Conservation (phyloP, 2,113 vertebrate genomes). For the Gobiocypris rarus region DNA sequence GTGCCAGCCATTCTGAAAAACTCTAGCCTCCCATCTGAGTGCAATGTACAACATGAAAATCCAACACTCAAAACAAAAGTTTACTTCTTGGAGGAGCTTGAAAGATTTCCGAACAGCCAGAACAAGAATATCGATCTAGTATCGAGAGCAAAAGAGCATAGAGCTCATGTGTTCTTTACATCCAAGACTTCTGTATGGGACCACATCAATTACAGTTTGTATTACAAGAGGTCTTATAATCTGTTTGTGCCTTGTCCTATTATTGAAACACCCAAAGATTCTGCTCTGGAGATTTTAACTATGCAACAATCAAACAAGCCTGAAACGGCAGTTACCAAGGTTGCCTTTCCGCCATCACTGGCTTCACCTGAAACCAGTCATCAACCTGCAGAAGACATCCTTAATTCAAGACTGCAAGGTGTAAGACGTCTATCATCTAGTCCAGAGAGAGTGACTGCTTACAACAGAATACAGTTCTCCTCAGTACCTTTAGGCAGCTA, state of each 20-base stretch:
- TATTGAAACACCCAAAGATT: not conserved
- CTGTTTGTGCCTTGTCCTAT: not conserved
- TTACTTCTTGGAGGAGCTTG: constrained; percentile 3
- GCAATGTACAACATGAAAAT: not conserved
- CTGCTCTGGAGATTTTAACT: not conserved
- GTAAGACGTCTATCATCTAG: not conserved
- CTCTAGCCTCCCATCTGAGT: not conserved
- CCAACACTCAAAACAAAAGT: not conserved
- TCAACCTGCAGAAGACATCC: constrained; percentile 12
- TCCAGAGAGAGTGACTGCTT: constrained; percentile 32
- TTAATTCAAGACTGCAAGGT: constrained; percentile 18
- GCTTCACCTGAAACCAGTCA: constrained; percentile 4
- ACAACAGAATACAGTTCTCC: not conserved
- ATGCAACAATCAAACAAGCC: not conserved
- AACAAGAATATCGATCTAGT: not conserved
- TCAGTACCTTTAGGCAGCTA: constrained; percentile 16
- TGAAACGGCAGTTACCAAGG: not conserved
- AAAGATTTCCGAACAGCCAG: not conserved
- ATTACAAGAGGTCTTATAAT: constrained; percentile 17
- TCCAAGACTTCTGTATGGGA: constrained; percentile 60
- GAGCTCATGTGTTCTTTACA: constrained; percentile 11
- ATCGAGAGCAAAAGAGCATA: not conserved
- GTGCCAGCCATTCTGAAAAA: not conserved
- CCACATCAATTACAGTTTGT: constrained; percentile 50
- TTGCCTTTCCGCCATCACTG: not conserved